Percentiles rank a stretch among this genome's conserved stretches.
These are phyloP conservation scores for Drosophila takahashii DNA, from an alignment of 1,140 invertebrate genomes.

Conservation along the genomic window DNA sequence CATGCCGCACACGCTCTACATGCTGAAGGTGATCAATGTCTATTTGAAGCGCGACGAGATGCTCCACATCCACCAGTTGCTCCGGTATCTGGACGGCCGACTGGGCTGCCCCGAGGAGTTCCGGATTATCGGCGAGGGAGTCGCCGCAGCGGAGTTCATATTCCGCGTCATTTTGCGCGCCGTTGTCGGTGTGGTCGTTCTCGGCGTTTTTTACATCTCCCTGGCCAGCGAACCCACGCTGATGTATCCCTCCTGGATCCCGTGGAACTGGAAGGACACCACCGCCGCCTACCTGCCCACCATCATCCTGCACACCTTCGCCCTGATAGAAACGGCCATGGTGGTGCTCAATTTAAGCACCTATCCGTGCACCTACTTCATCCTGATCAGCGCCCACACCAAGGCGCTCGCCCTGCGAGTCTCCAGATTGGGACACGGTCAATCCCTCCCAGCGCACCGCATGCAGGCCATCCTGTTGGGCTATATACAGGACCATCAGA, in stretches of 20 bases:
- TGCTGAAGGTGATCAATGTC: slow-evolving; percentile 51
- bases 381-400: slow-evolving; percentile 62
- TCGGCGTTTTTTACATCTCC: neutral
- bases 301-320: neutral
- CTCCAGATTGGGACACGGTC: slow-evolving; percentile 16
- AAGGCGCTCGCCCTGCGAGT: slow-evolving; percentile 56
- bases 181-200: rapidly evolving
- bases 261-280: slow-evolving; percentile 57
- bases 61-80: slow-evolving; percentile 14
- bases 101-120: slow-evolving; percentile 19
- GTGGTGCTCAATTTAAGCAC: slow-evolving; percentile 35
- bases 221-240: slow-evolving; percentile 27
- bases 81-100: slow-evolving; percentile 47
- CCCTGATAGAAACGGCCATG: neutral
- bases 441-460: neutral
- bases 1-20: slow-evolving; percentile 20
- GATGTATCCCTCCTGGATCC: slow-evolving; percentile 61
- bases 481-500: slow-evolving; percentile 65
- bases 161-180: neutral
- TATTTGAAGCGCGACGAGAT: slow-evolving; percentile 18
- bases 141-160: neutral
- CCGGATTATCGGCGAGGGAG: slow-evolving; percentile 7
- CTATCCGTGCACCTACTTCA: slow-evolving; percentile 65
- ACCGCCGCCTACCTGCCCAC: slow-evolving; percentile 16
- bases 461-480: slow-evolving; percentile 11